A percentile compares a stretch with the other conserved stretches of the same genome.
These are phyloP conservation scores for Hetaerina americana DNA, from an alignment of 1,140 invertebrate species.

Conservation along the genomic window DNA sequence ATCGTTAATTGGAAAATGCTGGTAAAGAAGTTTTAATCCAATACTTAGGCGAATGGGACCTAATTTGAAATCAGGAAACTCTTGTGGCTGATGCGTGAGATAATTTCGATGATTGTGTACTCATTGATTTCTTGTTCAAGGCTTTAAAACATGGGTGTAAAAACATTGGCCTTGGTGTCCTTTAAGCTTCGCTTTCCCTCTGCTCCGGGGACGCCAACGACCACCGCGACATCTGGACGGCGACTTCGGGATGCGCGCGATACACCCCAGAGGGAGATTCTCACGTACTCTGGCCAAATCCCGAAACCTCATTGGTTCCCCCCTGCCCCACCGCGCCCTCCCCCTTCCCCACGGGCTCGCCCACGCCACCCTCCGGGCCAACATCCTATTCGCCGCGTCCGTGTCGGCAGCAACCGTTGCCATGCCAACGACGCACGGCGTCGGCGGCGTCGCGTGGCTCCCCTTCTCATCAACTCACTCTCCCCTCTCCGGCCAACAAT, in stretches of 20 bases:
- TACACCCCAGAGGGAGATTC: background rate
- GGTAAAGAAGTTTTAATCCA: no score
- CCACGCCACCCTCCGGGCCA: background rate
- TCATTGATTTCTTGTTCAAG: no score
- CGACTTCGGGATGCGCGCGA: background rate
- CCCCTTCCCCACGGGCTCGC: background rate
- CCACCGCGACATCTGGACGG: background rate
- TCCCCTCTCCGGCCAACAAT: background rate
- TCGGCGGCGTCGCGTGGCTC: no score
- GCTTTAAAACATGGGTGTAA: no score
- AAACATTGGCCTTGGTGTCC: no score
- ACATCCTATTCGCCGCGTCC: background rate
- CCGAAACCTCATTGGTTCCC: background rate
- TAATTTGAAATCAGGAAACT: no score
- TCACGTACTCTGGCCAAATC: background rate
- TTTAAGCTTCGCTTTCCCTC: background rate
- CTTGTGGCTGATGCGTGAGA: no score
- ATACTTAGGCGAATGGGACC: no score
- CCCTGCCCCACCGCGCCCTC: background rate
- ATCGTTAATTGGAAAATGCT: no score
- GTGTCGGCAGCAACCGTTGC: background rate
- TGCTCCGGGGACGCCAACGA: background rate
- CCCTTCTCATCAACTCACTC: background rate
- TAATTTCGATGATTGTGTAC: no score
- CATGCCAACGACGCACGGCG: background rate